phyloP scores from a whole-genome alignment of 2,113 vertebrate species.

The Vulpes vulpes region DNA sequence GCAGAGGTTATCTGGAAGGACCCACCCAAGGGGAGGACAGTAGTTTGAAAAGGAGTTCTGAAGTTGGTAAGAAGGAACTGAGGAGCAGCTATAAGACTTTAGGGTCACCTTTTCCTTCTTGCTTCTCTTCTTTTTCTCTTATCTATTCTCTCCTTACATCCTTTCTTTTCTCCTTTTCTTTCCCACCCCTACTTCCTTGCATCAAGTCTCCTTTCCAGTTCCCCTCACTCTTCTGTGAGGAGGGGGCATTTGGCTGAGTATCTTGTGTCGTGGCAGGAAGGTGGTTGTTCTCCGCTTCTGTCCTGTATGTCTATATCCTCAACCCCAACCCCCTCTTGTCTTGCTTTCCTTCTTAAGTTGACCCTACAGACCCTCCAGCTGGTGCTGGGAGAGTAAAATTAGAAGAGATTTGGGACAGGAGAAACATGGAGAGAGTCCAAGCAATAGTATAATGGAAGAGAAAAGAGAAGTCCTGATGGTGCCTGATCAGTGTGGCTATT shows the following conservation, averaged over 20 bases:
- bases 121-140: neutral
- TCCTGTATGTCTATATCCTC: neutral
- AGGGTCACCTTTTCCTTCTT: neutral
- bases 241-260: neutral
- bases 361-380: neutral
- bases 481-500: neutral
- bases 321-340: neutral
- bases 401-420: neutral
- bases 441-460: neutral
- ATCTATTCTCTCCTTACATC: neutral
- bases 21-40: neutral
- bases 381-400: neutral
- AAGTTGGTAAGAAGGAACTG: neutral
- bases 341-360: neutral
- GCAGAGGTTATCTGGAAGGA: neutral
- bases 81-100: neutral
- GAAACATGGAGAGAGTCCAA: neutral
- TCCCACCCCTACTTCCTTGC: neutral
- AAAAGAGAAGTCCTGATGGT: neutral
- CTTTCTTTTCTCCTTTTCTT: neutral
- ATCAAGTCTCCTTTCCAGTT: neutral
- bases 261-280: neutral
- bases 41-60: neutral
- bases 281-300: neutral
- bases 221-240: neutral